A percentile compares a stretch with the other conserved stretches of the same genome.
Evolutionary conservation across 2,797 vertebrate species (phyloP).

Genomic region (Eleutherodactylus coqui): DNA sequence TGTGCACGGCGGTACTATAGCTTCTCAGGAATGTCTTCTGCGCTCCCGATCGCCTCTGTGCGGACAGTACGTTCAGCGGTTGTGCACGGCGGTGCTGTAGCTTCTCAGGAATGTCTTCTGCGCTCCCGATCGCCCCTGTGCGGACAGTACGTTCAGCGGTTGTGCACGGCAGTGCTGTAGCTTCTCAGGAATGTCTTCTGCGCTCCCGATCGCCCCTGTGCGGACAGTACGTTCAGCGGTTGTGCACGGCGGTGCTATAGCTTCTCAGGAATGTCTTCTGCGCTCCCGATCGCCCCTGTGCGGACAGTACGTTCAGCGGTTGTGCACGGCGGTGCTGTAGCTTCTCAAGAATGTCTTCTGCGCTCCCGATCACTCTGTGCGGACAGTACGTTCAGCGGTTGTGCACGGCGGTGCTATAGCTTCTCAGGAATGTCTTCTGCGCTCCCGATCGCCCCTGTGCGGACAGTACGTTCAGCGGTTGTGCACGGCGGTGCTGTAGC

Average conservation of each 20-base stretch:
- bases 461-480: constrained; percentile 47
- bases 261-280: constrained; percentile 46
- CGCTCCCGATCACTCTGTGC: no score
- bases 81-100: constrained; percentile 28
- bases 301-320: constrained; percentile 47
- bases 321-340: constrained; percentile 28
- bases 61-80: constrained; percentile 47
- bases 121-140: no score
- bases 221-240: constrained; percentile 47
- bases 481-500: constrained; percentile 26
- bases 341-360: constrained; percentile 44
- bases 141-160: constrained; percentile 47
- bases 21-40: constrained; percentile 46
- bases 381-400: constrained; percentile 47
- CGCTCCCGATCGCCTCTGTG: no score
- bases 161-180: constrained; percentile 27
- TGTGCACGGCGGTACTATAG: constrained; percentile 28
- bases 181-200: constrained; percentile 46
- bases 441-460: no score
- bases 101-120: constrained; percentile 46
- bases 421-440: constrained; percentile 48
- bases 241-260: constrained; percentile 30
- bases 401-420: constrained; percentile 27
- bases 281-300: no score
- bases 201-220: no score